Base-by-base conservation (phyloP, 2,113 vertebrate genomes). In the Ptyas mucosa region DNA sequence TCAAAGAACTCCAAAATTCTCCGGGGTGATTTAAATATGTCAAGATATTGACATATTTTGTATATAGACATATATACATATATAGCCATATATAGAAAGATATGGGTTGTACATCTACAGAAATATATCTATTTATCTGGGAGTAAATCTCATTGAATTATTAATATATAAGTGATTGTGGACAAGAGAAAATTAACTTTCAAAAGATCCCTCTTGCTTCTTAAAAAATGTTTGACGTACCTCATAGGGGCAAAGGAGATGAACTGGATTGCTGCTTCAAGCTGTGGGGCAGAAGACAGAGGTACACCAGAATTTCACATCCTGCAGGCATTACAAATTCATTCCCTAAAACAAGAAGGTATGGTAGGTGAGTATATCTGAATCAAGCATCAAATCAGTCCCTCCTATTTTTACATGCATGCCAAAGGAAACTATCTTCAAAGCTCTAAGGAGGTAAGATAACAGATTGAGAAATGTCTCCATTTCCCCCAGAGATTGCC, bases 191-290 rank as follows among this genome's bases (percentile, higher is more conserved):
- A 43, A 57, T 15, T 26, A 52, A 91, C 14, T 26, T 75, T 43
- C 26, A 64, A 53, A 55, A 20, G 46, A 8, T 23, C 64, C 57
- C 12, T 87, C 26, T 29, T 57, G 6, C 51, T 39, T 20, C 29
- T 9, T 12, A 34, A 85, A 8, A 89, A 29, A 18, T 51, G 21
- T 90, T 43, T 90, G 89, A 64, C 92, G 1, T 90, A 93, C 92
- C 92, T 90, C 92, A 90, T 90, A 90, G 15, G 92, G 89, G 61
- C 75, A 21, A 14, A 14, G n/a, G 55, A 53, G n/a, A 49, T 87
- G 26, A 53, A 49, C 12, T 7, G 3, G n/a, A 64, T 39, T 87
- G 75, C 24, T 57, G 75, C 12, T 87, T 29, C 89, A 53, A 87
- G 55, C 34, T 87, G 54, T 43, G 4, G 39, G 3, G 34, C 18